These are phyloP conservation scores for Cyrtodaria siliqua DNA, from an alignment of 2,888 invertebrate species.

Conservation along the genomic window DNA sequence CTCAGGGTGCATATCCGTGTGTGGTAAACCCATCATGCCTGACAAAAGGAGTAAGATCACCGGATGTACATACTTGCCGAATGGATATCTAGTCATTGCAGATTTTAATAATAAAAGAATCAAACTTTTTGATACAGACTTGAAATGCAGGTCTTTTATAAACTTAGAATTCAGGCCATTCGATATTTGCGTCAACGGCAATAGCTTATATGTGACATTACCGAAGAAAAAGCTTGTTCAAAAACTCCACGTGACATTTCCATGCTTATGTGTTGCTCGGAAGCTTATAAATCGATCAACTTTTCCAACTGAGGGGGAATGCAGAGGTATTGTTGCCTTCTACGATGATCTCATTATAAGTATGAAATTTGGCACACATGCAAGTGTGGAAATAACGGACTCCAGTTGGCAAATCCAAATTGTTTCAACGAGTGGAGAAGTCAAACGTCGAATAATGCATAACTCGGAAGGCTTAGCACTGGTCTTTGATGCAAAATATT, in stretches of 20 bases:
- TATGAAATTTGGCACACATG: constrained; percentile 37
- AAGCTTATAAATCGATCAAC: constrained; percentile 40
- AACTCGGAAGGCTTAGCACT: constrained; percentile 37
- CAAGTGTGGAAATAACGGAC: constrained; percentile 41
- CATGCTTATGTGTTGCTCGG: constrained; percentile 37
- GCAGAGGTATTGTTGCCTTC: constrained; percentile 41
- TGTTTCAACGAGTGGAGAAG: constrained; percentile 36
- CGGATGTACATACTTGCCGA: constrained; percentile 49
- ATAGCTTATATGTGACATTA: constrained; percentile 43
- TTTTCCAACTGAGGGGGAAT: constrained; percentile 56
- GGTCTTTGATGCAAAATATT: constrained; percentile 50
- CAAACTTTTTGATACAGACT: constrained; percentile 51
- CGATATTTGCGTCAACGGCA: constrained; percentile 37
- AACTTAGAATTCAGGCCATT: constrained; percentile 43
- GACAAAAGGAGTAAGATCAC: constrained; percentile 50
- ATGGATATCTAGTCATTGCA: constrained; percentile 48
- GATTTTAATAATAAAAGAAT: constrained; percentile 51
- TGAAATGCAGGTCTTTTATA: constrained; percentile 53
- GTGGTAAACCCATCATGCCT: constrained; percentile 8
- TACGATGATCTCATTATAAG: constrained; percentile 57
- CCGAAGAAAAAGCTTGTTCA: constrained; percentile 51
- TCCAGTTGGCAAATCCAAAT: constrained; percentile 57
- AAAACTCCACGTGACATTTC: constrained; percentile 42
- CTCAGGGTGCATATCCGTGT: not conserved
- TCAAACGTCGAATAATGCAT: constrained; percentile 40